phyloP scores from a whole-genome alignment of 1,140 invertebrate species.

The Dolichoris vasculosae region DNA sequence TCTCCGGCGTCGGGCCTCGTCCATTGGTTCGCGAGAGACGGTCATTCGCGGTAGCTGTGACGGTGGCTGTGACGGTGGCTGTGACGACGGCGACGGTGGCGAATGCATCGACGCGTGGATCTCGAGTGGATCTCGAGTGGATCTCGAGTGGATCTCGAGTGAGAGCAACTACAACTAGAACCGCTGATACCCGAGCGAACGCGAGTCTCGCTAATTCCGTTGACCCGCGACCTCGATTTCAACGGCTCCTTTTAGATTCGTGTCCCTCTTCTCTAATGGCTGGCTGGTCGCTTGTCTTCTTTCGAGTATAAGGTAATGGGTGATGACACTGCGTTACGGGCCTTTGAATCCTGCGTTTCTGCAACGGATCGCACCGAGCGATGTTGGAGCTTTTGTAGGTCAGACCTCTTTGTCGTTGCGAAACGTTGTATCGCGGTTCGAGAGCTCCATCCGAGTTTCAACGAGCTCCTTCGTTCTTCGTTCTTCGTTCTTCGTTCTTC shows the following conservation, averaged over 20 bases:
- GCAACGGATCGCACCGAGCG: background rate
- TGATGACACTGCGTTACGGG: background rate
- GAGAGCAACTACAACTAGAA: background rate
- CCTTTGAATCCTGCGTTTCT: background rate
- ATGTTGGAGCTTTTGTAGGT: background rate
- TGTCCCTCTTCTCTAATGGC: background rate
- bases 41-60: background rate
- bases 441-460: background rate
- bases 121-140: no score
- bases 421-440: background rate
- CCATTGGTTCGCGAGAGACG: background rate
- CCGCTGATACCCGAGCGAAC: background rate
- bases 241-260: background rate
- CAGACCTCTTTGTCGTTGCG: conserved; percentile 16
- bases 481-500: no score
- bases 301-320: background rate
- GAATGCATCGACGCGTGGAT: background rate
- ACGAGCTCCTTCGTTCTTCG: background rate
- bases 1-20: background rate
- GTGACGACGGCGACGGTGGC: background rate
- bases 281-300: background rate
- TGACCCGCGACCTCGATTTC: conserved; percentile 1
- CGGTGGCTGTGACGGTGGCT: background rate
- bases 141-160: background rate
- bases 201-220: background rate